A percentile compares a stretch with the other conserved stretches of the same genome.
Evolutionary conservation across 2,113 vertebrate genomes (phyloP).

Genomic region (Sorex fumeus): DNA sequence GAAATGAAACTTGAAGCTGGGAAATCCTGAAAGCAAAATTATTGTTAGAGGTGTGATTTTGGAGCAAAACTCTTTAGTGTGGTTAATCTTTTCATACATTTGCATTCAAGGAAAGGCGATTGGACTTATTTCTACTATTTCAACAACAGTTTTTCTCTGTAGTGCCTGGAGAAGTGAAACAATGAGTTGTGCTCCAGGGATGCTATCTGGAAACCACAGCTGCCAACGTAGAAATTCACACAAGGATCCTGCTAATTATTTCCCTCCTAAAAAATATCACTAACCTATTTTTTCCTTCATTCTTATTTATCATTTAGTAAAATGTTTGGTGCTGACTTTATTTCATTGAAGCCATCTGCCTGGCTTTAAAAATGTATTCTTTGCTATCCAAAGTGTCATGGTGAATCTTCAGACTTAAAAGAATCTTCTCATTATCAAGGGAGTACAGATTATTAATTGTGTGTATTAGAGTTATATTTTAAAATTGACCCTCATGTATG

Average conservation of each 20-base stretch:
- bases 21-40: not conserved
- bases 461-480: not conserved
- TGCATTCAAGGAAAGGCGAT: not conserved
- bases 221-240: not conserved
- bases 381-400: not conserved
- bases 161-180: not conserved
- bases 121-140: not conserved
- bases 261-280: conserved; percentile 28
- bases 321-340: not conserved
- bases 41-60: not conserved
- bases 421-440: not conserved
- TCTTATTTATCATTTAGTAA: not conserved
- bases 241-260: not conserved
- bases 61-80: not conserved
- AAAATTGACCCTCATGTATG: not conserved
- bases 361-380: not conserved
- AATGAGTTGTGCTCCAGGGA: not conserved
- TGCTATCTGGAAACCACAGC: not conserved
- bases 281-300: not conserved
- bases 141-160: not conserved
- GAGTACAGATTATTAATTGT: not conserved
- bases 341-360: not conserved
- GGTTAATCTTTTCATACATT: conserved; percentile 21
- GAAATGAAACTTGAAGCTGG: not conserved
- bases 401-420: not conserved